Conservation (phyloP, 2,888 invertebrate genomes). For the Drepanosiphum platanoidis region DNA sequence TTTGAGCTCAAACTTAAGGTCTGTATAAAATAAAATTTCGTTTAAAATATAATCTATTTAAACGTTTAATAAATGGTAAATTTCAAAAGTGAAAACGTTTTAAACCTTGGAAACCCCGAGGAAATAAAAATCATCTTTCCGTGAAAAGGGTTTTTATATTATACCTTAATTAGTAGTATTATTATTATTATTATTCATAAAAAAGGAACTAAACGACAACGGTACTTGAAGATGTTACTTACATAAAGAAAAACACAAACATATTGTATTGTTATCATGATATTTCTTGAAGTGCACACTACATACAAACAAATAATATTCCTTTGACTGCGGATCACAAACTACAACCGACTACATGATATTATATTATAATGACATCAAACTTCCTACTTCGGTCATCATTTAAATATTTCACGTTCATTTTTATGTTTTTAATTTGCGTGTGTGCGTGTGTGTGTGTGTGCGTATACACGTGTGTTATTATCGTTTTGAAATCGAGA, state of each 20-base stretch:
- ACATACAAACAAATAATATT: conserved; percentile 24
- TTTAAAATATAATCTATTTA: too few species aligned
- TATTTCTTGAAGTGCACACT: conserved; percentile 22
- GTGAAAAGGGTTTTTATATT: background rate
- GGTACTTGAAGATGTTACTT: conserved; percentile 32
- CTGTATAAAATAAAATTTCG: too few species aligned
- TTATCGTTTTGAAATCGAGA: background rate
- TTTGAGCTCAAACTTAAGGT: too few species aligned
- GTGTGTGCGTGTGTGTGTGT: background rate
- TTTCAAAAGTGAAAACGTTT: too few species aligned
- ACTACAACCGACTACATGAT: background rate
- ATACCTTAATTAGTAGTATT: background rate
- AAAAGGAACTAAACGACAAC: background rate
- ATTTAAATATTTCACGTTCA: too few species aligned
- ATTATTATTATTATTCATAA: background rate
- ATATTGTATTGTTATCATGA: conserved; percentile 34
- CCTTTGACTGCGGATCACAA: conserved; percentile 1
- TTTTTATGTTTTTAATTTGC: too few species aligned
- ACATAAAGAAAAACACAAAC: conserved; percentile 33
- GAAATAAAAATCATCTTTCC: background rate
- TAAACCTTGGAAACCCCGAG: background rate
- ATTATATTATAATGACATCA: conserved; percentile 7
- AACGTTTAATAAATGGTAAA: too few species aligned
- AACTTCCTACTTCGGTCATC: background rate
- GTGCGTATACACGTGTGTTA: background rate